Evolutionary conservation across 2,888 invertebrate genomes (phyloP).

Genomic region (Aphidoletes aphidimyza): DNA sequence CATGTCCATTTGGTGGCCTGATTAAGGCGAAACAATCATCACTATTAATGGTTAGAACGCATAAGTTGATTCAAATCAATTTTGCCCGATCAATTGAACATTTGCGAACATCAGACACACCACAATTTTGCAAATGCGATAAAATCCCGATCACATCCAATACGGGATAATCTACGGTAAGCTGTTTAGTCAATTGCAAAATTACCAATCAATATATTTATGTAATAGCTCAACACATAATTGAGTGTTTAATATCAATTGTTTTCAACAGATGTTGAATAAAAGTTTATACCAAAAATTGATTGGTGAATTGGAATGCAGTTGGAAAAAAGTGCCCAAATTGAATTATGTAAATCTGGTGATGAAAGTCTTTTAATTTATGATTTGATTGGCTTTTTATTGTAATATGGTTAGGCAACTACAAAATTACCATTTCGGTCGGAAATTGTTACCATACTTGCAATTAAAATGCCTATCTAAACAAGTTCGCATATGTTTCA

Average conservation of each 20-base stretch:
- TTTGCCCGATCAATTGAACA: background rate
- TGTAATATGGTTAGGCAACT: background rate
- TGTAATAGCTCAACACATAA: background rate
- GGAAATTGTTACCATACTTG: background rate
- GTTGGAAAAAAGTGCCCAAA: background rate
- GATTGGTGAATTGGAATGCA: background rate
- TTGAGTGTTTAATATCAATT: background rate
- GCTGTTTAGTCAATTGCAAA: conserved; percentile 26
- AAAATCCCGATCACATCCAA: conserved; percentile 25
- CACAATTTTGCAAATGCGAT: conserved; percentile 24
- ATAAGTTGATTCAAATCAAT: background rate
- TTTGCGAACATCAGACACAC: background rate
- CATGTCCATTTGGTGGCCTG: too few species aligned
- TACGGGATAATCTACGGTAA: conserved; percentile 24
- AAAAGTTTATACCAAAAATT: too few species aligned
- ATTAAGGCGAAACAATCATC: background rate
- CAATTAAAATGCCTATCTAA: conserved; percentile 10
- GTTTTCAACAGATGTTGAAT: background rate
- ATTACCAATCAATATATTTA: background rate
- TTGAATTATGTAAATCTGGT: background rate
- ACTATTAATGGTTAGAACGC: background rate
- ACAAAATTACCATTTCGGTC: background rate
- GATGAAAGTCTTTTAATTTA: background rate
- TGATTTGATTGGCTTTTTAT: background rate
- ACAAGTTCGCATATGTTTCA: background rate